These are phyloP conservation scores for Phyllostomus hastatus DNA, from an alignment of 2,113 vertebrate genomes.

Conservation along the genomic window DNA sequence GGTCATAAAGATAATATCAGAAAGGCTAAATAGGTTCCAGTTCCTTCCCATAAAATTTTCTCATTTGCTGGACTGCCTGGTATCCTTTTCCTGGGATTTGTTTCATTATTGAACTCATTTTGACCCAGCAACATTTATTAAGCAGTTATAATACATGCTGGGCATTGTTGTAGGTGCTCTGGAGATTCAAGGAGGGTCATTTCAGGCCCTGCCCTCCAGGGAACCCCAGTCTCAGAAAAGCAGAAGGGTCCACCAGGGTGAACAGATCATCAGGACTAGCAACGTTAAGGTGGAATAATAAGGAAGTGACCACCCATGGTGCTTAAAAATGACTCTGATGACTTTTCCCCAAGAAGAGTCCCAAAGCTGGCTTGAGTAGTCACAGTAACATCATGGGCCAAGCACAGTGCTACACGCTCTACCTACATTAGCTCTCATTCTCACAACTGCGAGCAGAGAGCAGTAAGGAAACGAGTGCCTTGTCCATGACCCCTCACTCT, in stretches of 20 bases:
- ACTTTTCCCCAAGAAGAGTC: not conserved
- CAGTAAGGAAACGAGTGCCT: not conserved
- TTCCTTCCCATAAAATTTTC: not conserved
- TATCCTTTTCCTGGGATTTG: not conserved
- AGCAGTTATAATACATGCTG: not conserved
- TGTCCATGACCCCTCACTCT: not conserved
- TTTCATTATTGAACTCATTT: conserved; percentile 14
- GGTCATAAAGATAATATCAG: not conserved
- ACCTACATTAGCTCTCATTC: not conserved
- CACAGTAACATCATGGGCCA: not conserved
- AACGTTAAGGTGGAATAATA: not conserved
- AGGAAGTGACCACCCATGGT: not conserved
- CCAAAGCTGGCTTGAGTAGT: not conserved
- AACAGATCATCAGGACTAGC: not conserved
- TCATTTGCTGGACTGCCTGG: not conserved
- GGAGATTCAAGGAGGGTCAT: not conserved
- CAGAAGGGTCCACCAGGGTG: not conserved
- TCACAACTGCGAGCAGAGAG: not conserved
- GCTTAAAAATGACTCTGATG: not conserved
- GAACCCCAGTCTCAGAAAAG: not conserved
- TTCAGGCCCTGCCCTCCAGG: not conserved
- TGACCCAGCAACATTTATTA: not conserved
- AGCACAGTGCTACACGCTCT: not conserved
- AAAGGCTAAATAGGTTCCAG: not conserved
- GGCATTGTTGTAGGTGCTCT: not conserved